Percentiles rank a stretch among this genome's conserved stretches.
Evolutionary conservation across 2,888 invertebrate species (phyloP).

Genomic region (Schizaphis graminum): DNA sequence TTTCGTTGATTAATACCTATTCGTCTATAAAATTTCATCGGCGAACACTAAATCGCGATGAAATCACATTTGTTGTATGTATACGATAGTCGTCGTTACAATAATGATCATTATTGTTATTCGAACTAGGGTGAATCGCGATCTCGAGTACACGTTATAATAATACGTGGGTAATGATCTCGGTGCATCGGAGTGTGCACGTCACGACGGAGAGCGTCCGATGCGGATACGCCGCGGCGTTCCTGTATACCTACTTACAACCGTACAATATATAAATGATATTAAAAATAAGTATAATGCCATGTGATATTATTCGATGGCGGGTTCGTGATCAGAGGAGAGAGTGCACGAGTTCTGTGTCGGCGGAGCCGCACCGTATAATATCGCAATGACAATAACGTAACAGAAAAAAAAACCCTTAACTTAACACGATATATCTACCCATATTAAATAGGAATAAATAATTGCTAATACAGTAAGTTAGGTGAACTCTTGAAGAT

Average conservation of each 20-base stretch:
- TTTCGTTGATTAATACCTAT: not conserved
- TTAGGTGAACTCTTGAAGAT: not conserved
- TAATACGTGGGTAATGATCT: slow-evolving; percentile 5
- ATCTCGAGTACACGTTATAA: not conserved
- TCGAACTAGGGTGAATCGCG: not conserved
- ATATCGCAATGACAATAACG: not conserved
- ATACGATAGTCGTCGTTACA: not conserved
- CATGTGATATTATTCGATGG: slow-evolving; percentile 1
- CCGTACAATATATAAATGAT: not conserved
- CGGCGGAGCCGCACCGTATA: not conserved
- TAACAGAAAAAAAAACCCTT: not conserved
- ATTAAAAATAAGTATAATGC: not conserved
- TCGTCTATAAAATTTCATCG: not conserved
- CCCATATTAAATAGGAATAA: not conserved
- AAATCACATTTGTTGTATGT: not conserved
- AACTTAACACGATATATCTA: not conserved
- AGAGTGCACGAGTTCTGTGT: not conserved
- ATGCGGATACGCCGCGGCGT: not conserved
- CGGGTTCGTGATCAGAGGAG: slow-evolving; percentile 28
- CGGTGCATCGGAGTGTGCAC: not conserved
- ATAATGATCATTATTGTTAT: not conserved
- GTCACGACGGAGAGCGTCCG: slow-evolving; percentile 19
- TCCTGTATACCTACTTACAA: not conserved
- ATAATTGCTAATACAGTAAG: not conserved
- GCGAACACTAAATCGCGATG: not conserved